Percentiles rank a stretch among this genome's conserved stretches.
These are phyloP conservation scores for Sebastes schlegelii DNA, from an alignment of 2,113 vertebrate genomes.

Conservation along the genomic window DNA sequence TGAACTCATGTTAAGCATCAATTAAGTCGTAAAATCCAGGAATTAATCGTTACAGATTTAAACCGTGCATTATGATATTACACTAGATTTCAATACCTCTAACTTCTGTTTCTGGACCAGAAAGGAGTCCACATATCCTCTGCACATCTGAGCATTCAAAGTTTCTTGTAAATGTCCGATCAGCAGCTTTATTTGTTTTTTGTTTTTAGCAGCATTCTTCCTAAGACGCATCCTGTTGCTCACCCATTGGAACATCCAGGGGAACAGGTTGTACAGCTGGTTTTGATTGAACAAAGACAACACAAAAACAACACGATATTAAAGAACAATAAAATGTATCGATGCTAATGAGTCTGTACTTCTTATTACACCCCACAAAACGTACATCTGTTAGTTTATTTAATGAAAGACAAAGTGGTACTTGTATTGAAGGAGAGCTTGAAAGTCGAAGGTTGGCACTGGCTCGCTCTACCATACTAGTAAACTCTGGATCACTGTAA, in stretches of 20 bases:
- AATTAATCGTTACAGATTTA: no score
- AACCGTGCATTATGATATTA: not conserved
- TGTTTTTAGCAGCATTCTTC: no score
- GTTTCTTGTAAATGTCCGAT: no score
- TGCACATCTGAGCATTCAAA: no score
- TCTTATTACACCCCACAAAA: not conserved
- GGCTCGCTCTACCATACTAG: not conserved
- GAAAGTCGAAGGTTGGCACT: not conserved
- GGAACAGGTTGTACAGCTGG: not conserved
- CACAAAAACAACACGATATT: not conserved
- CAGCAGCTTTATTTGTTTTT: no score
- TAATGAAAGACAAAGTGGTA: not conserved
- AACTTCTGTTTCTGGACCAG: not conserved
- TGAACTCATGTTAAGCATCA: no score
- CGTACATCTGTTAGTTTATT: not conserved
- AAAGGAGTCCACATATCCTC: no score
- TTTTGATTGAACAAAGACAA: not conserved
- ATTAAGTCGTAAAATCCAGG: not conserved
- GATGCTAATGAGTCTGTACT: not conserved
- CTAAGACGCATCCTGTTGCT: not conserved
- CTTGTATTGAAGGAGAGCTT: not conserved
- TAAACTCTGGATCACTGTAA: not conserved
- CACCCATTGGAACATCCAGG: not conserved
- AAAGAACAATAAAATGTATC: not conserved
- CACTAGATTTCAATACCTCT: not conserved